phyloP scores from a whole-genome alignment of 2,888 invertebrate species.

The Eilema caniola region DNA sequence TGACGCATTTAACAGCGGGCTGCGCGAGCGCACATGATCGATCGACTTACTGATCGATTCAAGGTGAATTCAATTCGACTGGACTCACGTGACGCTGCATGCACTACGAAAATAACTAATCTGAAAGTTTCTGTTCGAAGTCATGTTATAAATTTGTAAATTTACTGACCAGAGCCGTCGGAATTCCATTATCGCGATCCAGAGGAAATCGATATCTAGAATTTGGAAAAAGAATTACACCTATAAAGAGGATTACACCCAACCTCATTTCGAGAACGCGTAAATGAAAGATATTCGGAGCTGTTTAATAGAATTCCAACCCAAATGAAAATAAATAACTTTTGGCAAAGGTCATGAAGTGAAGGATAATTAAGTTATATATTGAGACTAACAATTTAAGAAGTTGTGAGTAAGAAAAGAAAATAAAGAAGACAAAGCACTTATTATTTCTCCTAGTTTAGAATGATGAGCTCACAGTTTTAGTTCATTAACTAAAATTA shows the following conservation, averaged over 20 bases:
- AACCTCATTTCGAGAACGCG: background rate
- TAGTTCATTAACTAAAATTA: too few relatives aligned
- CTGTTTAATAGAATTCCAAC: too few relatives aligned
- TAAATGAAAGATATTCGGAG: background rate
- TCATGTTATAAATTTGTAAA: background rate
- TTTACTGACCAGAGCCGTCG: background rate
- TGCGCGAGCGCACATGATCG: constrained; percentile 32
- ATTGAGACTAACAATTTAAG: too few relatives aligned
- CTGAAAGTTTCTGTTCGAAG: background rate
- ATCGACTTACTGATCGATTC: constrained; percentile 50
- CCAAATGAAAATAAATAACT: too few relatives aligned
- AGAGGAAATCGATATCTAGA: background rate
- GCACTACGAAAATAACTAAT: background rate
- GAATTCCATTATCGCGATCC: background rate
- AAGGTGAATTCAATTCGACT: constrained; percentile 62
- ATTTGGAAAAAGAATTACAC: background rate
- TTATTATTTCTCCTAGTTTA: background rate
- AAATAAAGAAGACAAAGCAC: background rate
- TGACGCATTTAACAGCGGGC: constrained; percentile 42
- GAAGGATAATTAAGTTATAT: too few relatives aligned
- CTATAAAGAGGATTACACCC: background rate
- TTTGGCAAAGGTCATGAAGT: too few relatives aligned
- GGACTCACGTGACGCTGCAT: constrained; percentile 48
- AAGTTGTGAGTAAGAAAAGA: too few relatives aligned
- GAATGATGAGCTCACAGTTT: too few relatives aligned